Evolutionary conservation across 2,113 vertebrate genomes (phyloP), one percentile per base, ranked within the genome.

Genomic region (Oryzias javanicus): DNA sequence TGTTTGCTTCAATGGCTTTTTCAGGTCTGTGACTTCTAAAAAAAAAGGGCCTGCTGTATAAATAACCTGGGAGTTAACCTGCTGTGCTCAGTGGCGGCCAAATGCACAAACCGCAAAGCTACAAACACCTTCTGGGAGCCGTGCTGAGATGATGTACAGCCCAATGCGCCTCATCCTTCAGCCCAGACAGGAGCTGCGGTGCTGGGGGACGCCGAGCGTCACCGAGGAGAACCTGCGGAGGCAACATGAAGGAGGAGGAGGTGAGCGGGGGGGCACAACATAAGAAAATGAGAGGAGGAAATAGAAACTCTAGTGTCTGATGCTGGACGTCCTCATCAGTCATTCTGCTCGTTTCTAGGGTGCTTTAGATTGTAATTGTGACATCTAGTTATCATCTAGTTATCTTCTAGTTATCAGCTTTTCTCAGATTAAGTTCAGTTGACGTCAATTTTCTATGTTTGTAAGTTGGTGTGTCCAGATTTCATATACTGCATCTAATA

Each of bases 131-230:
- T 16, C 14, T 7, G 41, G 63, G 64, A 63, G 53, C 54, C 60
- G 58, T 35, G 58, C 49, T 60, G 64, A 66, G 64, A 62, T 63
- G 49, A 66, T 46, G n/a, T 22, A 61, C 13, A 29, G 27, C 60
- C 4, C 22, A 0, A 1, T 1, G 51, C 2, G 61, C 49, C 41
- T 69, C 72, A 58, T 72, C 61, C 40, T 58, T 80, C 52, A 64
- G 42, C 64, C 12, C 25, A 64, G 72, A 58, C 24, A 2, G 54
- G 27, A 66, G 69, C 70, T 6, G 56, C 14, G 66, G 61, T 25
- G 65, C 66, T 5, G 56, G 25, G 56, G 75, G 69, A 60, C 55
- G 15, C 57, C 16, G 6, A 22, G 3, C n/a, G 55, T 42, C 15
- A 7, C 49, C 18, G 13, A 55, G 60, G 61, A 61, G 10, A 53